These are phyloP conservation scores for Mobula birostris DNA, from an alignment of 2,113 vertebrate species.

Conservation along the genomic window DNA sequence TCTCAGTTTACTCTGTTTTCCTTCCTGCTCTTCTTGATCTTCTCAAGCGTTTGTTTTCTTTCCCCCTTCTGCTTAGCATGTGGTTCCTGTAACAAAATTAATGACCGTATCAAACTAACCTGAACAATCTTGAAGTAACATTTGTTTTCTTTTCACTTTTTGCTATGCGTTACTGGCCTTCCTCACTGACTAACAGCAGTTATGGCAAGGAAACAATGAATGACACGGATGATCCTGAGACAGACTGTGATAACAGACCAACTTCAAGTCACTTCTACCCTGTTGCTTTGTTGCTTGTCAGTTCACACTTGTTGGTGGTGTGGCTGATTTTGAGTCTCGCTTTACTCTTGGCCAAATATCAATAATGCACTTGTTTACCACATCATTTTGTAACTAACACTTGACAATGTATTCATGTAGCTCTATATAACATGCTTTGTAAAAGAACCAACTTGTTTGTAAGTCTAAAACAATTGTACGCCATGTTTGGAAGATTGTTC, in stretches of 20 bases:
- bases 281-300: conserved; percentile 97
- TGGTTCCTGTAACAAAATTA: not conserved
- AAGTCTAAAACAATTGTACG: conserved; percentile 43
- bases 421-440: conserved; percentile 51
- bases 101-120: not conserved
- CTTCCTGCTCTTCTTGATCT: not conserved
- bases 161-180: conserved; percentile 29
- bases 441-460: conserved; percentile 55
- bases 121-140: conserved; percentile 28
- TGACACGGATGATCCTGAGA: conserved; percentile 92
- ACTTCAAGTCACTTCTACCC: conserved; percentile 98
- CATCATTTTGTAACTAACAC: conserved; percentile 62
- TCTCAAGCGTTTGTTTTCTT: not conserved
- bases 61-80: not conserved
- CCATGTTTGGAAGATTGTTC: conserved; percentile 18
- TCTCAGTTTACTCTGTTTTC: not conserved
- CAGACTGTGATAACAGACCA: conserved; percentile 92
- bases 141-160: conserved; percentile 36
- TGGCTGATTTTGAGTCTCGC: conserved; percentile 99
- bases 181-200: conserved; percentile 73
- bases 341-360: conserved; percentile 99
- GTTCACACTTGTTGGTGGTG: conserved; percentile 97
- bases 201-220: conserved; percentile 81
- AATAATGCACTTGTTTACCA: conserved; percentile 65
- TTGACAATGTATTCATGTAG: conserved; percentile 42